These are phyloP conservation scores for Perccottus glenii DNA, from an alignment of 2,113 vertebrate genomes.

Conservation along the genomic window DNA sequence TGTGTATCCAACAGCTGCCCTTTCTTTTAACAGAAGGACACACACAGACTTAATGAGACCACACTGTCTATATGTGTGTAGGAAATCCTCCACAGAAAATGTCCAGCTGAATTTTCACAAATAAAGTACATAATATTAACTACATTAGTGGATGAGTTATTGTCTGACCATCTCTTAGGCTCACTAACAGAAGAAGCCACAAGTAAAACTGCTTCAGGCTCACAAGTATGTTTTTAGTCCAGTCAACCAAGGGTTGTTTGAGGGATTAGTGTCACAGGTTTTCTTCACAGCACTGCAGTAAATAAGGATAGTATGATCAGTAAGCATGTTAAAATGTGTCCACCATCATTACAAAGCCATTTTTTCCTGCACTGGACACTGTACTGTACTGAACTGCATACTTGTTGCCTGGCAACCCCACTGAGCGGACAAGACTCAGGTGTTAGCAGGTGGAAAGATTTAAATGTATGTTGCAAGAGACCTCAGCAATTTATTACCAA, in stretches of 20 bases:
- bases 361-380: constrained; percentile 4
- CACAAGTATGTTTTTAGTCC: constrained; percentile 37
- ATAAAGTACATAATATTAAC: no score
- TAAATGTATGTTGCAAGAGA: neutral
- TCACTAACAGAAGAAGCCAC: neutral
- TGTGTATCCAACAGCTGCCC: constrained; percentile 14
- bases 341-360: neutral
- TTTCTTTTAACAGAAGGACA: constrained; percentile 23
- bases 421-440: neutral
- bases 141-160: no score
- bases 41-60: constrained; percentile 23
- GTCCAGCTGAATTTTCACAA: neutral
- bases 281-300: no score
- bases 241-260: constrained; percentile 22
- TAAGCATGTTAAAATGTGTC: constrained; percentile 1
- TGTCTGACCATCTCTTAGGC: neutral
- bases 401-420: neutral
- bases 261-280: constrained; percentile 38
- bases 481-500: neutral
- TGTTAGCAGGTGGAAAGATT: neutral
- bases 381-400: constrained; percentile 1
- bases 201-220: neutral
- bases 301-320: neutral
- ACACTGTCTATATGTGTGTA: constrained; percentile 28
- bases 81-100: constrained; percentile 21